Evolutionary conservation across 2,888 invertebrate genomes (phyloP), one percentile per base, ranked within the genome.

Genomic region (Leucozona laternaria): DNA sequence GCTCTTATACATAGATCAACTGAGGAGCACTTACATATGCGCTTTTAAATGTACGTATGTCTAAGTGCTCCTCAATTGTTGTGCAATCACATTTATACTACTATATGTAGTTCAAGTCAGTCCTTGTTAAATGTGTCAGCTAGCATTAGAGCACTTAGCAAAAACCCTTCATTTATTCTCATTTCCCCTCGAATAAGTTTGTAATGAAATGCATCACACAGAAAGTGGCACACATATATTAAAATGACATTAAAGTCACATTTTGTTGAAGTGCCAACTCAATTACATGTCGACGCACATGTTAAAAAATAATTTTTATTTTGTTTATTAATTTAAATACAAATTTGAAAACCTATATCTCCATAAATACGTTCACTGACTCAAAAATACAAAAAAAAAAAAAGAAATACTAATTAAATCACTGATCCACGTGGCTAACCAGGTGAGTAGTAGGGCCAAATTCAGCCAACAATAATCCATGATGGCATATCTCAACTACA

Each of bases 351-450:
- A n/a, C n/a, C n/a, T 48, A 34, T 48, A 48, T 15, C n/a, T 28
- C 17, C 20, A 28, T 66, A 43, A 66, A 50, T 68, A 50, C 28
- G 6, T 34, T 50, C 22, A 50, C 34, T 64, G 17, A 28, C 13
- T 58, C 58, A 58, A 5, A 58, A 37, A 37, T 58, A 37, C 57
- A 34, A 57, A 55, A 7, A 8, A n/a, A 55, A 20, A 15, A 62
- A 20, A 15, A 2, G 4, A 48, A 66, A 31, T 55, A 53, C 55
- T 34, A 57, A 76, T 76, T 76, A 34, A 66, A 66, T 66, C 55
- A 57, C n/a, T 57, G 55, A 57, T 76, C 58, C 66, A 66, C 57
- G 66, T 68, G 76, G 76, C 66, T 76, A 68, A 76, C 76, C 57
- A 76, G 62, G 66, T 76, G 66, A 57, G 31, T 57, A 17, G 43